Evolutionary conservation across 2,888 invertebrate species (phyloP), one percentile per base, ranked within the genome.

Genomic region (Eupithecia tripunctaria): DNA sequence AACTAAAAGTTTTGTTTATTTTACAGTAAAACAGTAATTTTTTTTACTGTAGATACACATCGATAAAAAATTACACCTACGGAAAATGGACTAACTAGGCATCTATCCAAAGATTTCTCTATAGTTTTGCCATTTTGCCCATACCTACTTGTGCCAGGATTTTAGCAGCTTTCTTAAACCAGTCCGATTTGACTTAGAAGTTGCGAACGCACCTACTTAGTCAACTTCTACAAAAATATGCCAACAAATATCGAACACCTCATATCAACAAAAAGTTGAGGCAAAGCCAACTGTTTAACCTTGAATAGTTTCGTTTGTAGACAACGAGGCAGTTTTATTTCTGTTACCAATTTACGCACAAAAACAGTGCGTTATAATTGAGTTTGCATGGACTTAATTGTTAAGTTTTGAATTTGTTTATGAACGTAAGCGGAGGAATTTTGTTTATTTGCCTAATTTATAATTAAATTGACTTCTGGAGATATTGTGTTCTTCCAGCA

Each of bases 231-330:
- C 43, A 67, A 36, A 69, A 69, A 75, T 70, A 76, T 75, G 70
- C 68, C 67, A 72, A 63, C 67, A 71, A 81, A 77, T 79, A 79
- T 78, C 75, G 64, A 41, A 21, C 64, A 64, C 64, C 36, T 38
- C 64, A 64, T 38, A 64, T 36, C 71, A 80, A 81, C 80, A 82
- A 79, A 82, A 85, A 86, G 76, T 82, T 92, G 91, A 88, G 79
- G 79, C 72, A 32, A 68, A 80, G 92, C 92, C 92, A 91, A 91
- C 76, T 71, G 60, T 56, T 72, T 76, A 91, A 85, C 91, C 90
- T 91, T 91, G 90, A 81, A 80, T 77, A 81, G 88, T 72, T 77
- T 82, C 83, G 81, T 81, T 84, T 82, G 83, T 84, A 90, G 91
- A 91, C 89, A 87, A 86, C 85, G 79, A 84, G 89, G 86, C 88